These are phyloP conservation scores for Diarsia rubi DNA, from an alignment of 2,888 invertebrate species.

Conservation along the genomic window DNA sequence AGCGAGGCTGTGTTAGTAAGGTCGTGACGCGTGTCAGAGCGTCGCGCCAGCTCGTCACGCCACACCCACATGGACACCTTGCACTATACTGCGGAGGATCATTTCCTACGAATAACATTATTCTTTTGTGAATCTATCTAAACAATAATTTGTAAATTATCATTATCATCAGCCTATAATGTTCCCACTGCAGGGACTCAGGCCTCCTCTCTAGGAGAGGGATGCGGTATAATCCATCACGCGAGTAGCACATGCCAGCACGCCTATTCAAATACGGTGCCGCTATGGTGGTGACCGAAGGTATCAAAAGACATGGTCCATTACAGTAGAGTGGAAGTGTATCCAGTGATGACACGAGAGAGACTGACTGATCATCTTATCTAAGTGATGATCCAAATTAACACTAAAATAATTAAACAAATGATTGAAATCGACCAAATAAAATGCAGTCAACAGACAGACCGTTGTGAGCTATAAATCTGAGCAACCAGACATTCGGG, in stretches of 20 bases:
- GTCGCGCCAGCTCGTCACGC: slow-evolving; percentile 37
- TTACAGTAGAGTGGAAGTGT: background rate
- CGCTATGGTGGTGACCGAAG: background rate
- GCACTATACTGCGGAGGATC: background rate
- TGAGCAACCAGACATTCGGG: background rate
- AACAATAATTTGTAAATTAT: no score
- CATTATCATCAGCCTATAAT: no score
- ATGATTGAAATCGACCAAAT: no score
- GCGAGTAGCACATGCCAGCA: background rate
- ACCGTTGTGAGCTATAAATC: slow-evolving; percentile 13
- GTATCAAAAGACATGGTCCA: no score
- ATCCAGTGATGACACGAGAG: background rate
- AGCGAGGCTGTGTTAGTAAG: background rate
- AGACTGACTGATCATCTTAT: background rate
- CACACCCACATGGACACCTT: background rate
- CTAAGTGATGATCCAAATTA: background rate
- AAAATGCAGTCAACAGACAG: no score
- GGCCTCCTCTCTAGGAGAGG: no score
- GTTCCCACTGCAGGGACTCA: no score
- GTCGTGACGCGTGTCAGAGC: slow-evolving; percentile 37
- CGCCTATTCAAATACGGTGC: background rate
- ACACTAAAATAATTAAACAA: background rate
- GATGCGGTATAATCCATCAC: no score
- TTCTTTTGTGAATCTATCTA: background rate
- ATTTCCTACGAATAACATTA: background rate